These are phyloP conservation scores for Siniperca knerii DNA, from an alignment of 2,113 vertebrate genomes.

Conservation along the genomic window DNA sequence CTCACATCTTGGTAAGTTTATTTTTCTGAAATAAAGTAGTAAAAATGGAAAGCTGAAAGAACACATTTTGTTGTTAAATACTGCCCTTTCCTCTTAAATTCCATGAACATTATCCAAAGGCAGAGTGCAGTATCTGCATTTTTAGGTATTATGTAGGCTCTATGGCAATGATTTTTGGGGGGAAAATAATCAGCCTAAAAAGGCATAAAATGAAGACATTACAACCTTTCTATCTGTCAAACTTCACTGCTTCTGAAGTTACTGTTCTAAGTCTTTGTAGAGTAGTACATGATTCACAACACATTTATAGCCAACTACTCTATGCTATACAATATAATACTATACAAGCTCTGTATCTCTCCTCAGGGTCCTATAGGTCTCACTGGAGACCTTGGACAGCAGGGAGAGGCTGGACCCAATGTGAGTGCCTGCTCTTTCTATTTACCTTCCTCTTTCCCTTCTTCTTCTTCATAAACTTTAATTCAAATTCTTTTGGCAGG, in stretches of 20 bases:
- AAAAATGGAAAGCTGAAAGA: neutral
- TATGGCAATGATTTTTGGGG: neutral
- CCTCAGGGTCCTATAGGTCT: constrained; percentile 85
- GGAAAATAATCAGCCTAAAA: neutral
- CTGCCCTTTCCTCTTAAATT: neutral
- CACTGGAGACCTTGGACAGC: constrained; percentile 84
- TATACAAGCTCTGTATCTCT: neutral
- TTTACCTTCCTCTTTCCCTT: neutral
- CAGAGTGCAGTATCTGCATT: too few species aligned
- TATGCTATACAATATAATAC: too few species aligned
- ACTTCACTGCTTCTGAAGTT: neutral
- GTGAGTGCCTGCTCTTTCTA: constrained; percentile 68
- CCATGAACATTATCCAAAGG: neutral
- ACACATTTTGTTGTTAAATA: neutral
- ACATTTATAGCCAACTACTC: too few species aligned
- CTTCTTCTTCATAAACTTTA: neutral
- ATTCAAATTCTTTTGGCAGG: neutral
- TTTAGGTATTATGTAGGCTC: neutral
- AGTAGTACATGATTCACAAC: neutral
- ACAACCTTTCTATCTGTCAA: neutral
- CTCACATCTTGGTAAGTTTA: neutral
- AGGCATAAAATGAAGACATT: neutral
- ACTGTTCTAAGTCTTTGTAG: neutral
- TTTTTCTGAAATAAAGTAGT: neutral
- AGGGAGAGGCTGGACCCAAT: constrained; percentile 84